Evolutionary conservation across 1,140 invertebrate species (phyloP).

Genomic region (Monomorium pharaonis): DNA sequence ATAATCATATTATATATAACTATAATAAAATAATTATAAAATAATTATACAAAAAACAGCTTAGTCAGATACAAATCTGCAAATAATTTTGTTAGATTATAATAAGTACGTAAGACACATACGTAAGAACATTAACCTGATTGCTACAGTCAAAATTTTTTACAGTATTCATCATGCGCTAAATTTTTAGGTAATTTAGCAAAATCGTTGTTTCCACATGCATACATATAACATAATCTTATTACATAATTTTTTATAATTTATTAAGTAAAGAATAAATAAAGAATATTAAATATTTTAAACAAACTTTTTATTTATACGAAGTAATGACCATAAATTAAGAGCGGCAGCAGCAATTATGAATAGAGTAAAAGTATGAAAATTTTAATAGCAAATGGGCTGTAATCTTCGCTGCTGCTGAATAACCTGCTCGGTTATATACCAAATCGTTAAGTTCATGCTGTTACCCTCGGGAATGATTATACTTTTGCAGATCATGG

Average conservation of each 20-base stretch:
- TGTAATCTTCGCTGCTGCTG: neutral
- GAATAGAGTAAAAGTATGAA: neutral
- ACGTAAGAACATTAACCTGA: too few relatives aligned
- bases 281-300: neutral
- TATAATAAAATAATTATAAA: neutral
- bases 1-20: neutral
- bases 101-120: too few relatives aligned
- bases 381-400: constrained; percentile 18
- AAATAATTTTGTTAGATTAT: too few relatives aligned
- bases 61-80: too few relatives aligned
- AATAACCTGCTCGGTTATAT: neutral
- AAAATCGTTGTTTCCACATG: neutral
- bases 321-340: neutral
- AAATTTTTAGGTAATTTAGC: too few relatives aligned
- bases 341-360: neutral
- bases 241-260: too few relatives aligned
- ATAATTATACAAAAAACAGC: neutral
- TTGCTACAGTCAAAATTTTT: too few relatives aligned
- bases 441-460: neutral
- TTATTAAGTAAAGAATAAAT: neutral
- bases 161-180: too few relatives aligned
- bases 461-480: neutral
- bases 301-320: neutral
- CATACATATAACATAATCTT: neutral
- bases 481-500: neutral